Evolutionary conservation across 2,888 invertebrate species (phyloP), one percentile per base, ranked within the genome.

Genomic region (Calliphora vomitoria): DNA sequence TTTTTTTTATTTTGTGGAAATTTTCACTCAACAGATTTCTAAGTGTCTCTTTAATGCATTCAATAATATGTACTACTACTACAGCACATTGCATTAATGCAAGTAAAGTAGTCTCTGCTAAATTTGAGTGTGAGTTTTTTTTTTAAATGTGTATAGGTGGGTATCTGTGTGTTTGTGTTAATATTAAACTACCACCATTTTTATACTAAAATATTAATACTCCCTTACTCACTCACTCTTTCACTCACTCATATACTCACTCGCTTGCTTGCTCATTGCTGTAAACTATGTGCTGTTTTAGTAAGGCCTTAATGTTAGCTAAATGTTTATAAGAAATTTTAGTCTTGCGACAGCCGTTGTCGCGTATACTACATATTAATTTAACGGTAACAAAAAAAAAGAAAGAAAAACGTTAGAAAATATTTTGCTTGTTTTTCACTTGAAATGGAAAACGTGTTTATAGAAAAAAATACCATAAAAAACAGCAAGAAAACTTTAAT

Each of bases 271-370:
- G n/a, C 79, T 75, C 72, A 62, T 10, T 25, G 11, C 50, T 68
- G 79, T 79, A 44, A 55, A 64, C 6, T 20, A 64, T 89, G 88
- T 71, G 82, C 72, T 90, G 90, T 89, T 91, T 91, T 91, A 90
- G 91, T 91, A 90, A 91, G 91, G 90, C 74, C 85, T 87, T 81
- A 87, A 84, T 86, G 86, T 84, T 84, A 78, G 69, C 83, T 68
- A 82, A 83, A 84, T 71, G 84, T 84, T 86, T 82, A 80, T 79
- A 87, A 58, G 90, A 90, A 90, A 90, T 89, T 89, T 89, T 88
- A 89, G 88, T 88, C 85, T 85, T 89, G 85, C 84, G 79, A 62
- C 86, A 80, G 62, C 78, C 85, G 76, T 86, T 87, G 90, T 87
- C 87, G 71, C 79, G 85, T 79, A 25, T 60, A 85, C 82, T 85